phyloP scores from a whole-genome alignment of 2,113 vertebrate species.

The Psettodes erumei region DNA sequence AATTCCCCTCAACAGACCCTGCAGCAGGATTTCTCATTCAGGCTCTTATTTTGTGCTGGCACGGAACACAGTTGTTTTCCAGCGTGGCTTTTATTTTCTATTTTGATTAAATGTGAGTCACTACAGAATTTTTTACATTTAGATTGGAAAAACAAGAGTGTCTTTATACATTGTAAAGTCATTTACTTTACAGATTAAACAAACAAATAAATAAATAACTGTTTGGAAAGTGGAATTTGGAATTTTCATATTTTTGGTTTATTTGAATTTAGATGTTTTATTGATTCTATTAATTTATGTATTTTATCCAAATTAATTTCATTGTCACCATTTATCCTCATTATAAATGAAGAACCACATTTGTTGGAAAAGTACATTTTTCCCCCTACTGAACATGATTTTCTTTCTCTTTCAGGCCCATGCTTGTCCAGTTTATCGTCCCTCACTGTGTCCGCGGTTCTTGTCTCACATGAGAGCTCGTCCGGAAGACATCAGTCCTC shows the following conservation, averaged over 20 bases:
- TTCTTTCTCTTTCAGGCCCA: conserved; percentile 48
- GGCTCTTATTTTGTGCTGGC: conserved; percentile 36
- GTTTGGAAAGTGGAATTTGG: no score
- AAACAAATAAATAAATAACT: no score
- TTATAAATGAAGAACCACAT: no score
- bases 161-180: neutral
- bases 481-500: conserved; percentile 53
- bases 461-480: conserved; percentile 75
- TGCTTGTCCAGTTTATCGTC: neutral
- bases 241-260: no score
- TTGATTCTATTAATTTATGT: no score
- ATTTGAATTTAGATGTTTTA: no score
- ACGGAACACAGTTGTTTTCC: neutral
- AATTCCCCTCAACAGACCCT: conserved; percentile 7
- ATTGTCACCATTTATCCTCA: no score
- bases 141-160: neutral
- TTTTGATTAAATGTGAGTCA: neutral
- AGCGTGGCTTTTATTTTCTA: conserved; percentile 13
- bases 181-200: neutral
- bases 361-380: neutral
- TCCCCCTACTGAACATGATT: neutral
- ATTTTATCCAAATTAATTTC: no score
- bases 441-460: conserved; percentile 75
- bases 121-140: neutral
- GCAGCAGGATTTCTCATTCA: neutral